These are phyloP conservation scores for Diloba caeruleocephala DNA, from an alignment of 2,888 invertebrate species.

Conservation along the genomic window DNA sequence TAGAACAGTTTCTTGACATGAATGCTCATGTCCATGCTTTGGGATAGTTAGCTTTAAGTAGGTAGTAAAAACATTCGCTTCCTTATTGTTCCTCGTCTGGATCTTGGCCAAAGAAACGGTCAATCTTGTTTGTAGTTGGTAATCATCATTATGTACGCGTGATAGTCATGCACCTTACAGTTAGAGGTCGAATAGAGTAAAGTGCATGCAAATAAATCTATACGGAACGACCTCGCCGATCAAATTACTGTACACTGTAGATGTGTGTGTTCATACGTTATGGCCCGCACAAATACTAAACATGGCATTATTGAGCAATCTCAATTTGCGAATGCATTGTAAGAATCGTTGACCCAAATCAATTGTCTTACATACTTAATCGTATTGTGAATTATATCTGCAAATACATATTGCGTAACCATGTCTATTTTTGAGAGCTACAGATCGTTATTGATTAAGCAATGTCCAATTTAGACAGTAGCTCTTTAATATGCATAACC, in stretches of 20 bases:
- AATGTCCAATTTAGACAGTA: conserved; percentile 13
- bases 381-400: conserved; percentile 25
- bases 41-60: too few relatives aligned
- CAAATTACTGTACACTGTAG: conserved; percentile 42
- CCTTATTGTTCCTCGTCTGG: not conserved
- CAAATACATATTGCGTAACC: conserved; percentile 16
- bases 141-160: conserved; percentile 10
- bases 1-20: too few relatives aligned
- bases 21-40: too few relatives aligned
- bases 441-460: conserved; percentile 20
- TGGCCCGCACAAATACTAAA: conserved; percentile 39
- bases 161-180: conserved; percentile 24
- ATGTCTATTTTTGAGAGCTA: conserved; percentile 13
- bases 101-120: not conserved
- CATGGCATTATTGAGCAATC: conserved; percentile 55
- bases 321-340: conserved; percentile 54
- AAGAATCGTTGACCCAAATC: conserved; percentile 64
- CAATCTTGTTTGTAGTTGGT: conserved; percentile 4
- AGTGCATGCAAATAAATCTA: conserved; percentile 41
- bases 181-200: conserved; percentile 26
- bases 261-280: conserved; percentile 23
- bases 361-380: conserved; percentile 56
- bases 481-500: conserved; percentile 15
- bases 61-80: too few relatives aligned
- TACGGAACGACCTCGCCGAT: conserved; percentile 43